Conservation (phyloP, 2,888 invertebrate genomes). For the Euproctis similis region DNA sequence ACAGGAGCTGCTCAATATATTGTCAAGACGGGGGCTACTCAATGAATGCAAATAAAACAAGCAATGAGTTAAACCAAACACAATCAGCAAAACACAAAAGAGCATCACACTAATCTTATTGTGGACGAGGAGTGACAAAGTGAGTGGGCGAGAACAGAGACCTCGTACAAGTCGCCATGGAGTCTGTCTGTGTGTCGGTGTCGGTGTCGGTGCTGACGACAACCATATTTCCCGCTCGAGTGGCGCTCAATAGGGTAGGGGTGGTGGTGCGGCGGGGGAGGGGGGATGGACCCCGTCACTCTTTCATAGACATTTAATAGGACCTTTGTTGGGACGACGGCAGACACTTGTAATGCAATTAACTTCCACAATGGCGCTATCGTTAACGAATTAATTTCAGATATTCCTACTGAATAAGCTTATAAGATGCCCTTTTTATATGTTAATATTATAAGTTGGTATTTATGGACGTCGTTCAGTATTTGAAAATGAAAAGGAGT, state of each 20-base stretch:
- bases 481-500: too few relatives aligned
- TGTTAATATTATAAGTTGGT: constrained; percentile 9
- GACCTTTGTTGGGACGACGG: constrained; percentile 59
- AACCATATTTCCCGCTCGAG: constrained; percentile 68
- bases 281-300: constrained; percentile 43
- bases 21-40: too few relatives aligned
- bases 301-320: constrained; percentile 67
- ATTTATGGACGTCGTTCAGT: constrained; percentile 5
- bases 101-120: constrained; percentile 58
- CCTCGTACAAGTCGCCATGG: constrained; percentile 47
- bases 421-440: constrained; percentile 25
- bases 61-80: constrained; percentile 60
- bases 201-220: too few relatives aligned
- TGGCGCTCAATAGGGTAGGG: constrained; percentile 41
- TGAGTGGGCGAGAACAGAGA: constrained; percentile 30
- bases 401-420: constrained; percentile 31
- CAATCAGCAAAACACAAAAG: constrained; percentile 59
- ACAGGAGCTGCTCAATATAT: too few relatives aligned
- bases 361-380: constrained; percentile 65
- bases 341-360: constrained; percentile 74
- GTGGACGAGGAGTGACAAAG: constrained; percentile 46
- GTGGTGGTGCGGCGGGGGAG: constrained; percentile 35
- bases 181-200: too few relatives aligned
- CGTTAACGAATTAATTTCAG: constrained; percentile 69
- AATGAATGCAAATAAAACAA: too few relatives aligned